Conservation (phyloP, 2,113 vertebrate genomes). For the Herpetotheres cachinnans region DNA sequence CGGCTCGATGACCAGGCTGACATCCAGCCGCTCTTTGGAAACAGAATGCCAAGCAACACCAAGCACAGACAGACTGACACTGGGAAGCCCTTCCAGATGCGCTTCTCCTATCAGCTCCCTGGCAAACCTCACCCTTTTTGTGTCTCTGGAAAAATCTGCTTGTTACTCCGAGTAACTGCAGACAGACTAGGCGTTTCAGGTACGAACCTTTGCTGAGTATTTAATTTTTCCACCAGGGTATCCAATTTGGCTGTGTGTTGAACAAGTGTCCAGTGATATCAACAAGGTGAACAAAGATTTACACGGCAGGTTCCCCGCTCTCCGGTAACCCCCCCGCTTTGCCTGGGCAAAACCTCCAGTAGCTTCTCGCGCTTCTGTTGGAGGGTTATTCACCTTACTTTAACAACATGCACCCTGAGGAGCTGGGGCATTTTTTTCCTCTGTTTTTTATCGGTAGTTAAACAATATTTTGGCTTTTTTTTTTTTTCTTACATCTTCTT, state of each 20-base stretch:
- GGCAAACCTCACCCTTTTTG: background rate
- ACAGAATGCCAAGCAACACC: background rate
- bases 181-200: background rate
- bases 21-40: background rate
- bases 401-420: background rate
- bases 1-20: background rate
- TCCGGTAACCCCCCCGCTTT: background rate
- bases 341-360: background rate
- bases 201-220: background rate
- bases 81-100: background rate
- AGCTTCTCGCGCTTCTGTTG: background rate
- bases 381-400: fast-evolving
- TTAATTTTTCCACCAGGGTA: background rate
- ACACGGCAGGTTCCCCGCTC: background rate
- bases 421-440: background rate
- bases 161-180: background rate
- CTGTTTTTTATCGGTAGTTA: background rate
- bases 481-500: background rate
- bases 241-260: background rate
- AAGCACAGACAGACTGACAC: background rate
- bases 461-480: background rate
- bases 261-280: background rate
- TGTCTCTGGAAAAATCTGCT: background rate
- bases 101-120: background rate
- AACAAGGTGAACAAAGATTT: background rate